Evolutionary conservation across 2,113 vertebrate genomes (phyloP).

Genomic region (Ophiodon elongatus): DNA sequence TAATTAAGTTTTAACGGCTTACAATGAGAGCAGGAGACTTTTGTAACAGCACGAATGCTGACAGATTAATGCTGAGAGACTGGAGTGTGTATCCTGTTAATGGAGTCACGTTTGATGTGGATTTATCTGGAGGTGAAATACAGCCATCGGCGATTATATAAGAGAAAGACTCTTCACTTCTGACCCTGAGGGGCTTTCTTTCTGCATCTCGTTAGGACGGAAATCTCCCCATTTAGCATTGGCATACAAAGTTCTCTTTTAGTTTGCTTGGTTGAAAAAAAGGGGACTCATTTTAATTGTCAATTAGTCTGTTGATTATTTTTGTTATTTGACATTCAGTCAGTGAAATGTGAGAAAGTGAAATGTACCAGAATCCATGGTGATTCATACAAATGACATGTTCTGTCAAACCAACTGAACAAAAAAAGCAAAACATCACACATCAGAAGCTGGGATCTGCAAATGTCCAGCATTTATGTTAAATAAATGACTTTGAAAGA

Average conservation of each 20-base stretch:
- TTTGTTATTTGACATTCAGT: neutral
- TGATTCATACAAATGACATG: neutral
- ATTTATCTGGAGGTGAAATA: neutral
- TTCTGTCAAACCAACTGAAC: neutral
- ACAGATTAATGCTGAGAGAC: neutral
- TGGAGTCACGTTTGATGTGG: constrained; percentile 3
- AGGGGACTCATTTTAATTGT: neutral
- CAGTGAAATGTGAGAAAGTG: neutral
- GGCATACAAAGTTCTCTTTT: neutral
- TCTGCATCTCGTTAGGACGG: too few relatives aligned
- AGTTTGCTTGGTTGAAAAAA: neutral
- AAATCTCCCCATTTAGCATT: neutral
- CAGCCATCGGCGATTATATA: neutral
- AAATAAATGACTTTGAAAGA: too few relatives aligned
- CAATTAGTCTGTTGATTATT: neutral
- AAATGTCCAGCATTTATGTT: too few relatives aligned
- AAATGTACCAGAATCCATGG: neutral
- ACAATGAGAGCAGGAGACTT: neutral
- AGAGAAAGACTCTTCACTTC: neutral
- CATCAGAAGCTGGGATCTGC: too few relatives aligned
- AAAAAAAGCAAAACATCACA: neutral
- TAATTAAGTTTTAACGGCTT: constrained; percentile 12
- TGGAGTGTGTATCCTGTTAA: neutral
- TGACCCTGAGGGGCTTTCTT: neutral
- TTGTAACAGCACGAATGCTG: neutral